phyloP scores from a whole-genome alignment of 1,140 invertebrate species.

The Batillaria attramentaria region DNA sequence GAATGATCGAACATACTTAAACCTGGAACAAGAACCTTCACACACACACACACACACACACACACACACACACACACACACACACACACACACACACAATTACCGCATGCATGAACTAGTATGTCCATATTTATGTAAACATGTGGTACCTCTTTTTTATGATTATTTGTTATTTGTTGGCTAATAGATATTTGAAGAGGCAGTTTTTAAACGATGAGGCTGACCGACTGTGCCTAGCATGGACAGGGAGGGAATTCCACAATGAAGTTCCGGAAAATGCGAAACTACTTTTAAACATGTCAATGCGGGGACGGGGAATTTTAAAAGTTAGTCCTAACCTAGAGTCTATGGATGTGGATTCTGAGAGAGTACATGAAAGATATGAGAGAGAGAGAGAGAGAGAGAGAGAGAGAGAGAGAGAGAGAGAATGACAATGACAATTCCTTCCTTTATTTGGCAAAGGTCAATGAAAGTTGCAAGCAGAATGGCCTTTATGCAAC shows the following conservation, averaged over 20 bases:
- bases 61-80: neutral
- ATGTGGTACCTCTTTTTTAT: neutral
- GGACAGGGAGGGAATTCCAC: neutral
- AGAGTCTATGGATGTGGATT: too few relatives aligned
- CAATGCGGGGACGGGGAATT: too few relatives aligned
- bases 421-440: neutral
- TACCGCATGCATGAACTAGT: neutral
- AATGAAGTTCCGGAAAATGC: neutral
- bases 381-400: neutral
- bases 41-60: neutral
- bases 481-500: too few relatives aligned
- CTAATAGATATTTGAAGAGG: neutral
- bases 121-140: neutral
- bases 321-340: too few relatives aligned
- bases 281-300: neutral
- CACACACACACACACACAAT: slow-evolving; percentile 2
- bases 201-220: neutral
- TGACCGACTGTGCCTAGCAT: neutral
- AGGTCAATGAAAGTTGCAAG: too few relatives aligned
- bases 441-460: neutral
- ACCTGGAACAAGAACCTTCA: too few relatives aligned
- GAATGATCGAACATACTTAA: too few relatives aligned
- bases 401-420: neutral
- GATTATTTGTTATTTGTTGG: neutral
- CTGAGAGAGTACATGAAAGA: neutral